Conservation (phyloP, 92 coral and sea anemone genomes). For the Anthopleura xanthogrammica region DNA sequence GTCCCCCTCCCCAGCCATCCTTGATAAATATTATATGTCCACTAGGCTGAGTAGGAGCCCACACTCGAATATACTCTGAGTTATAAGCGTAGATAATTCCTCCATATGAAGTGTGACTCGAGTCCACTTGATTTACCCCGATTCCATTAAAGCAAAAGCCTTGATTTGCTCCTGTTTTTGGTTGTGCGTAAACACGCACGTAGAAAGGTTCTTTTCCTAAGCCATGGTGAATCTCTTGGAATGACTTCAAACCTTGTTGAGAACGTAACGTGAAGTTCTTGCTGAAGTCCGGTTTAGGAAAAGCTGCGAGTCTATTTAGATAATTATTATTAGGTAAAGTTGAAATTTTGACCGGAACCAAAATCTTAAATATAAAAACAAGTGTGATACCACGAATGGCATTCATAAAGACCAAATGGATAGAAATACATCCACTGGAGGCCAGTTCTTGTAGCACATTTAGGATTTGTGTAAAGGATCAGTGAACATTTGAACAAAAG, state of each 20-base stretch:
- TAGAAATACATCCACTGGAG: conserved; percentile 3
- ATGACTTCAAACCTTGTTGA: conserved; percentile 73
- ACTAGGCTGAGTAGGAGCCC: conserved; percentile 86
- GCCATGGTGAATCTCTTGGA: conserved; percentile 85
- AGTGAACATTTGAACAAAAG: not conserved
- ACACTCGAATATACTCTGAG: conserved; percentile 73
- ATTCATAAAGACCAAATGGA: conserved; percentile 29
- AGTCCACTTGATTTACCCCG: conserved; percentile 84
- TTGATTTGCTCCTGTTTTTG: conserved; percentile 49
- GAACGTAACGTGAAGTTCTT: conserved; percentile 74
- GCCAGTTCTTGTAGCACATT: conserved; percentile 19
- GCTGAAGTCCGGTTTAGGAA: conserved; percentile 85
- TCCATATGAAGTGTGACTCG: conserved; percentile 64
- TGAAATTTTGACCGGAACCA: conserved; percentile 13
- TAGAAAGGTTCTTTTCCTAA: conserved; percentile 77
- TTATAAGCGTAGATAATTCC: conserved; percentile 94
- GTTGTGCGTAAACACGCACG: conserved; percentile 91
- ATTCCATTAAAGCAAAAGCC: conserved; percentile 87
- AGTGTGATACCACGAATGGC: conserved; percentile 27
- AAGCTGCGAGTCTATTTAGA: conserved; percentile 69
- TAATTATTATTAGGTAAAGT: conserved; percentile 34
- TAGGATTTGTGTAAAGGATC: conserved; percentile 6
- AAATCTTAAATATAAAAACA: conserved; percentile 22
- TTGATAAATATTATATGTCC: conserved; percentile 76
- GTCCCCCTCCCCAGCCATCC: conserved; percentile 93